Base-by-base conservation (phyloP, 1,140 invertebrate genomes). In the Drosophila serrata region DNA sequence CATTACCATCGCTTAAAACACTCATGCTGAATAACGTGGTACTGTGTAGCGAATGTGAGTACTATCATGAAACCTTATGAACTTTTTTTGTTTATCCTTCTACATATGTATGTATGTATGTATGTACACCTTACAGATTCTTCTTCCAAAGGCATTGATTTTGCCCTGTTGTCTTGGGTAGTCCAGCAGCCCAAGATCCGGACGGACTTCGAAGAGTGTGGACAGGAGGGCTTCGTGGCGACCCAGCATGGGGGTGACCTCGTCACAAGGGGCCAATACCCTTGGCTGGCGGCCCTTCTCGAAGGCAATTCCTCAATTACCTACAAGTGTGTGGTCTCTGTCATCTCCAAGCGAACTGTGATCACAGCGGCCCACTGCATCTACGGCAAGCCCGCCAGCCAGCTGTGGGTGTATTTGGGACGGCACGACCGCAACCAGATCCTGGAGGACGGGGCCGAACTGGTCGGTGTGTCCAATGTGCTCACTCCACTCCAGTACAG, bases 291-390 rank as follows among this genome's bases (percentile, higher is more conserved):
- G 13, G 24, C 35, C 9, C 60, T 62, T 27, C 37, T 40, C 13
- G 35, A 62, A n/a, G 60, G 60, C 6, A 15, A 1, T 3, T 29
- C 24, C n/a, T 4, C 17, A 13, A 19, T 17, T 1, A 9, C 11
- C 1, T 63, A 63, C 35, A 63, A 17, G 7, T 63, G 60, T 17
- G 60, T 63, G 33, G 53, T 22, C 1, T 59, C 60, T 17, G 60
- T 63, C 6, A 40, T 63, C 53, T 63, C 60, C 9, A 63, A 63
- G 5, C 27, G 60, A 6, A 63, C 60, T 4, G 60, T 63, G 13
- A 63, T 63, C 19, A 63, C 60, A 6, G 60, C 60, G 1, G 60
- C 60, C 5, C 60, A 63, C 55, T 63, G 60, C 35, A 63, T 59
- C 24, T 40, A 59, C 15, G 60, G 19, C 9, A 63, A 40, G 17